Evolutionary conservation across 2,797 vertebrate species (phyloP), one percentile per base, ranked within the genome.

Genomic region (Spheniscus humboldti): DNA sequence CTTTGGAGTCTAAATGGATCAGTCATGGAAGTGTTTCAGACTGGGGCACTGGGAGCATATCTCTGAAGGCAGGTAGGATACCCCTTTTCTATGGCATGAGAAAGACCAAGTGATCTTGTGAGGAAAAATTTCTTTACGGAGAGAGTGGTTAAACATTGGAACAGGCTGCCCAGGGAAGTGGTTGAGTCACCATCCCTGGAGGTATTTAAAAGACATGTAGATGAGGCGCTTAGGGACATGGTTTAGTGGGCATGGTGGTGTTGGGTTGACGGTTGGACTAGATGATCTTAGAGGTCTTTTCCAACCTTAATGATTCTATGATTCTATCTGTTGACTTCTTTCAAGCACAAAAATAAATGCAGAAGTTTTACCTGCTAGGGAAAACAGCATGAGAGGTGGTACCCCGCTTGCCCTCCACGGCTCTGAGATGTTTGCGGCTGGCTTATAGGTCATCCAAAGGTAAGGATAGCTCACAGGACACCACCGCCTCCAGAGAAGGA

Each of bases 331-430:
- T 47, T 60, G 17, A 50, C 9, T 63, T 48, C 3, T 79, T 81
- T 41, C 7, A 77, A 43, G 39, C 27, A 33, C 20, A 79, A 52
- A 76, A 83, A 74, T 9, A 64, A 71, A 71, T 19, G 7, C 5
- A 33, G 37, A 76, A 28, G 3, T 53, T 91, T 83, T 50, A 25
- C 13, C 39, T 76, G 17, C n/a, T 27, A 24, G 31, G 27, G 30
- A 74, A 85, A 68, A 75, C 1, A 47, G 13, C 16, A 2, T 20
- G 24, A 72, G 37, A 62, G 41, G 7, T n/a, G 47, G 57, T 62
- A 53, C 22, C 3, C 6, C 56, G 37, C 39, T 69, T 45, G 25
- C 0, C 1, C 2, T 33, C 8, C 4, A 0, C 2, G 1, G 24
- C 53, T 72, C 24, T 90, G 18, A 47, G 30, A 41, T 79, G 25